Evolutionary conservation across 2,888 invertebrate species (phyloP), one percentile per base, ranked within the genome.

Genomic region (Pandemis corylana): DNA sequence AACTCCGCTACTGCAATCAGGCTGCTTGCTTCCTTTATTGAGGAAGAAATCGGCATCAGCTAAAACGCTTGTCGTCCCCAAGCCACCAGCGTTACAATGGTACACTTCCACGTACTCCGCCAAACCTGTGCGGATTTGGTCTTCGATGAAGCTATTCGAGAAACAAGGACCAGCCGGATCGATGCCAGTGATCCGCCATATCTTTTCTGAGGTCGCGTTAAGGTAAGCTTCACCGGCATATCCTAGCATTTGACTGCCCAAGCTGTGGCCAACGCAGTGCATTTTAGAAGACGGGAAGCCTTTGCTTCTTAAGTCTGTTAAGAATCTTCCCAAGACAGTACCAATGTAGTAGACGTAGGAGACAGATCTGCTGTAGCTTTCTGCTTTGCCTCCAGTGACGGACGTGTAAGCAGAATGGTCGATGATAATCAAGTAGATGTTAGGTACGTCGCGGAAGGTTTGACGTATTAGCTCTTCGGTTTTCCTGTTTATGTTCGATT

Each of bases 11-110:
- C 86, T 88, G 75, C 95, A 96, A 49, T 94, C 90, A 0, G 95
- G 95, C 80, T 96, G 96, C 10, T 92, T 89, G 56, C 84, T 85
- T 0, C 96, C 96, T 9, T 95, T 94, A 77, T 96, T 95, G 10
- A 95, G 94, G 80, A 93, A 95, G 85, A 96, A 95, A 80, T 96
- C 96, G 0, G 91, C 90, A 76, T 95, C 95, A 41, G 95, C 96
- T 28, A 95, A 80, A 0, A 95, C 93, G 44, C 91, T 87, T 0
- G 90, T 93, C 0, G 95, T 94, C 1, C 95, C 95, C 12, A 95
- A 84, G 0, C 92, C 92, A 4, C 95, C 96, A 61, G 94, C 94
- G 77, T 95, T 95, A 7, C 96, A 96, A 82, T 96, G 96, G 77
- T 95, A 93, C 0, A 95, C 93, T 84, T 96, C 96, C 0, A 96